A percentile compares a stretch with the other conserved stretches of the same genome.
phyloP scores from a whole-genome alignment of 1,140 invertebrate species.

The Nebria ingens region DNA sequence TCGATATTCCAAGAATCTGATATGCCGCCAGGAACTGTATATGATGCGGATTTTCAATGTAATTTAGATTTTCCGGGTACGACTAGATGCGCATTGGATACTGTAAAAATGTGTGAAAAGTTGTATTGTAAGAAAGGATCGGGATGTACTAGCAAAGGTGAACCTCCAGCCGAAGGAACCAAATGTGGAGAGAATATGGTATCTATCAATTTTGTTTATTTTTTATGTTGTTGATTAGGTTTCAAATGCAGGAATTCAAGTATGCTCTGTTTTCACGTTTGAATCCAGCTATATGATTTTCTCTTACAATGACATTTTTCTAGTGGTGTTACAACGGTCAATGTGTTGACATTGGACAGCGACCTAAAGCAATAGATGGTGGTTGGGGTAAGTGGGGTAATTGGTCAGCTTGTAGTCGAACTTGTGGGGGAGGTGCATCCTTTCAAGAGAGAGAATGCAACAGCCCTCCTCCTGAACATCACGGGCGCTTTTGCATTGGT shows the following conservation, averaged over 20 bases:
- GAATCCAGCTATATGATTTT: background rate
- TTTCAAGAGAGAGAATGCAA: slow-evolving; percentile 39
- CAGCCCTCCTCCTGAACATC: slow-evolving; percentile 45
- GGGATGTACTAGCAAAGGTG: slow-evolving; percentile 43
- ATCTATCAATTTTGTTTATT: slow-evolving; percentile 44
- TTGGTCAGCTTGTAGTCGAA: slow-evolving; percentile 46
- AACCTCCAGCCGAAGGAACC: slow-evolving; percentile 56
- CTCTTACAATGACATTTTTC: slow-evolving; percentile 9
- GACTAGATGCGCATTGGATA: slow-evolving; percentile 33
- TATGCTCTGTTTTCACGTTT: background rate
- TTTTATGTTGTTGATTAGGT: background rate
- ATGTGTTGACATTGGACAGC: slow-evolving; percentile 50
- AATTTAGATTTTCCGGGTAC: slow-evolving; percentile 34
- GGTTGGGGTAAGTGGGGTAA: slow-evolving; percentile 52
- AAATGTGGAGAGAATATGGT: slow-evolving; percentile 50
- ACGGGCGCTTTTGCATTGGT: slow-evolving; percentile 50
- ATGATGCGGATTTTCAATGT: slow-evolving; percentile 57
- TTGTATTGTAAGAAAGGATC: slow-evolving; percentile 47
- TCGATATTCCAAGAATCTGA: slow-evolving; percentile 41
- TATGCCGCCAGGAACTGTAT: slow-evolving; percentile 56
- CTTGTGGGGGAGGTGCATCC: slow-evolving; percentile 52
- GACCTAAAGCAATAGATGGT: slow-evolving; percentile 50
- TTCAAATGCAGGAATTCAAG: background rate
- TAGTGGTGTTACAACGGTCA: slow-evolving; percentile 56
- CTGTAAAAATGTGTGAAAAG: slow-evolving; percentile 38